A percentile compares a stretch with the other conserved stretches of the same genome.
Evolutionary conservation across 2,888 invertebrate species (phyloP).

Genomic region (Meandrusa payeni): DNA sequence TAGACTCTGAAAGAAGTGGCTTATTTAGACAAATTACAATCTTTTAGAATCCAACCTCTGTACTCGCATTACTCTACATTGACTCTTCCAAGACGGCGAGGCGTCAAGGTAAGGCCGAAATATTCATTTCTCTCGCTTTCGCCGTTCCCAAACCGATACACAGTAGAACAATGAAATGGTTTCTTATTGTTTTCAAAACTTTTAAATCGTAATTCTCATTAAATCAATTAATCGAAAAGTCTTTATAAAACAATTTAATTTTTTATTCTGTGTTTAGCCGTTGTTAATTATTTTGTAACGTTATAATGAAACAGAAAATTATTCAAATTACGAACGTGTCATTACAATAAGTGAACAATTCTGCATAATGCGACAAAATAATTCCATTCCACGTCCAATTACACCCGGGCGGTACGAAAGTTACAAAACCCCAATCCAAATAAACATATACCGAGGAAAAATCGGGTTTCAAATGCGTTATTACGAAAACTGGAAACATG

Average conservation of each 20-base stretch:
- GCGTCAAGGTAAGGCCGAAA: conserved; percentile 50
- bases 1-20: too few relatives aligned
- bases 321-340: conserved; percentile 16
- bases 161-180: too few relatives aligned
- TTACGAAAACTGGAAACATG: conserved; percentile 25
- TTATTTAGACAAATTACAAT: too few relatives aligned
- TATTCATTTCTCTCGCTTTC: conserved; percentile 60
- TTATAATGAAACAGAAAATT: too few relatives aligned
- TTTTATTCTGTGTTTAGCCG: too few relatives aligned
- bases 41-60: conserved; percentile 29
- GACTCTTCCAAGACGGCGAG: conserved; percentile 42
- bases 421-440: conserved; percentile 22
- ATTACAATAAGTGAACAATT: conserved; percentile 21
- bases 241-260: too few relatives aligned
- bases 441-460: conserved; percentile 30
- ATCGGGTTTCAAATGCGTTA: conserved; percentile 27
- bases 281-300: too few relatives aligned
- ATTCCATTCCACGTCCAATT: conserved; percentile 22
- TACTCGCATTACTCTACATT: conserved; percentile 34
- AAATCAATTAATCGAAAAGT: too few relatives aligned
- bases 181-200: too few relatives aligned
- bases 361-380: conserved; percentile 22
- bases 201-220: too few relatives aligned
- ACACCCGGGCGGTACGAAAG: conserved; percentile 6
- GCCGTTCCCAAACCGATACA: conserved; percentile 31